Percentiles rank a stretch among this genome's conserved stretches.
phyloP scores from a whole-genome alignment of 2,113 vertebrate species.

The Serinus canaria region DNA sequence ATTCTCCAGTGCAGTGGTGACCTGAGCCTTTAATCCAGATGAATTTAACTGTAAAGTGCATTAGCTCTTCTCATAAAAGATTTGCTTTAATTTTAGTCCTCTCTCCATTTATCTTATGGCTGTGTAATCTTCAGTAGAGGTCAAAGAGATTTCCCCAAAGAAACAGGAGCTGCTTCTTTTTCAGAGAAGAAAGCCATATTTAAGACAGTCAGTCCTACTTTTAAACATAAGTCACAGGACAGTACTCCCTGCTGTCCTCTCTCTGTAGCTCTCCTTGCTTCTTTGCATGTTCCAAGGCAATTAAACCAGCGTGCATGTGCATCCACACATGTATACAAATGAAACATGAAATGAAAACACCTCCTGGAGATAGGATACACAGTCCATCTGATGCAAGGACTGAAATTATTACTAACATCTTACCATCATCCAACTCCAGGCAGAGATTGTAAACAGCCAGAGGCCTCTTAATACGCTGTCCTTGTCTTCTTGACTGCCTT shows the following conservation, averaged over 20 bases:
- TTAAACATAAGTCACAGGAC: not conserved
- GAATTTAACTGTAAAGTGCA: slow-evolving; percentile 52
- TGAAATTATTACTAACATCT: slow-evolving; percentile 51
- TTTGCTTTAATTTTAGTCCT: slow-evolving; percentile 71
- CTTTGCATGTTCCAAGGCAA: not conserved
- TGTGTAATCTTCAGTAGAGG: slow-evolving; percentile 70
- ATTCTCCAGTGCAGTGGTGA: slow-evolving; percentile 12
- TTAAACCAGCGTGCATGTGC: not conserved
- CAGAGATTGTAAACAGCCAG: slow-evolving; percentile 94
- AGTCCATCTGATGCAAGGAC: not conserved
- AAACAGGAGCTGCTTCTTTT: slow-evolving; percentile 59
- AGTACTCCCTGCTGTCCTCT: not conserved
- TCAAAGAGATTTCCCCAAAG: slow-evolving; percentile 71
- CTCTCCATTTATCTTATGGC: slow-evolving; percentile 66
- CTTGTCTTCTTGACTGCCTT: slow-evolving; percentile 88
- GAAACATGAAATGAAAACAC: slow-evolving; percentile 27
- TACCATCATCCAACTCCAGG: slow-evolving; percentile 91
- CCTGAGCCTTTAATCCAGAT: slow-evolving; percentile 53
- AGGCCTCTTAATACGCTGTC: slow-evolving; percentile 85
- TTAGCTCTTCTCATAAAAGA: slow-evolving; percentile 58
- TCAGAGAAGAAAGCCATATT: not conserved
- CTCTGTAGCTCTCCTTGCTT: not conserved
- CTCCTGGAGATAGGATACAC: not conserved
- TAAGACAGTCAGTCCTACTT: not conserved
- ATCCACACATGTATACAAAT: not conserved